Evolutionary conservation across 2,797 vertebrate genomes (phyloP), one percentile per base, ranked within the genome.

Genomic region (Microchirus variegatus): DNA sequence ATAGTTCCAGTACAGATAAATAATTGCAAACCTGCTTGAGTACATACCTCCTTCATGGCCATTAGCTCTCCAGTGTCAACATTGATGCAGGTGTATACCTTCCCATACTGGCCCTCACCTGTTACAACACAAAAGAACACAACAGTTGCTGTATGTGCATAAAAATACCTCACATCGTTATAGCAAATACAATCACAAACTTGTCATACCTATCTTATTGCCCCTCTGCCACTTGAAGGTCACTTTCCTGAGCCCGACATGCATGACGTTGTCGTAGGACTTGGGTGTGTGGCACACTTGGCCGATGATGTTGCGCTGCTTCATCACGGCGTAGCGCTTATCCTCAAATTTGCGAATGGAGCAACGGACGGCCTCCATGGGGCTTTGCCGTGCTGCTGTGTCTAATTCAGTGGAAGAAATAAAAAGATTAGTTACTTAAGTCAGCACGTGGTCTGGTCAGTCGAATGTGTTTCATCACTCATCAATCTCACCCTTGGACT

Each of bases 201-300:
- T 5, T 36, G 31, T 53, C 89, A 48, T 91, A 99, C 98, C 98
- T 16, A 99, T 99, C 89, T 99, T 99, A 90, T 99, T 99, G 92
- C 98, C 98, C 84, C 98, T 96, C 81, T 99, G 98, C 98, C 98
- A 99, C 83, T 99, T 99, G 84, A 99, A 99, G 61, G 98, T 99
- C 90, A 99, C 98, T 88, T 99, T 99, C 78, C 98, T 93, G 75
- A 99, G 93, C 53, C 98, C 98, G 0, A 99, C 98, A 0, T 99
- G 97, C 97, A 99, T 99, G 72, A 99, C 91, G 1, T 97, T 99
- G 88, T 99, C 97, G 0, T 96, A 98, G 60, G 96, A 98, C 65
- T 99, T 99, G 0, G 98, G 98, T 1, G 96, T 99, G 77, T 97
- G 95, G 69, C 98, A 99, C 52, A 99, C 97, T 94, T 98, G 97